phyloP scores from a whole-genome alignment of 1,140 invertebrate species.

The Elysia chlorotica region DNA sequence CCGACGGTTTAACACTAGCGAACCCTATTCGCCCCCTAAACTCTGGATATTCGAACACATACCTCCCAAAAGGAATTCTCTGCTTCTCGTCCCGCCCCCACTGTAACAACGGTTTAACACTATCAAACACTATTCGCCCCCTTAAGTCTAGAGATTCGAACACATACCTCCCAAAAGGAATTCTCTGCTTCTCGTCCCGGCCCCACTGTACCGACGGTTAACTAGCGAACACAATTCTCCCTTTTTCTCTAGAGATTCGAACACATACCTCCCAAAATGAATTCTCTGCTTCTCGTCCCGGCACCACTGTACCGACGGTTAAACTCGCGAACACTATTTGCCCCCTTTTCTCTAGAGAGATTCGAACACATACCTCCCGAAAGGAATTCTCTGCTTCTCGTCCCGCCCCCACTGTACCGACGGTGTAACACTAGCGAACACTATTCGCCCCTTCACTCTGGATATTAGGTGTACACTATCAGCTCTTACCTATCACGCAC shows the following conservation, averaged over 20 bases:
- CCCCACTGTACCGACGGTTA: no score
- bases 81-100: not conserved
- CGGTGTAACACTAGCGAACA: not conserved
- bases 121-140: not conserved
- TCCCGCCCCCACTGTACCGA: not conserved
- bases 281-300: conserved; percentile 67
- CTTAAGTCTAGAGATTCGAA: not conserved
- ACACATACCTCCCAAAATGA: conserved; percentile 69
- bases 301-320: no score
- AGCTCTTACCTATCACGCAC: no score
- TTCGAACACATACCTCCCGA: no score
- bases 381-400: no score
- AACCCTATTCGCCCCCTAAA: no score
- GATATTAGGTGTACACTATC: no score
- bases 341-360: conserved; percentile 84
- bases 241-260: not conserved
- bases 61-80: no score
- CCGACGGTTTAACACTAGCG: no score
- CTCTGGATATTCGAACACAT: no score
- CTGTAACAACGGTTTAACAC: not conserved
- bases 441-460: not conserved
- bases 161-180: not conserved
- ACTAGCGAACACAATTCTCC: no score
- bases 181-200: not conserved
- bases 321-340: no score